These are phyloP conservation scores for Microcebus murinus DNA, from an alignment of 2,113 vertebrate species.

Conservation along the genomic window DNA sequence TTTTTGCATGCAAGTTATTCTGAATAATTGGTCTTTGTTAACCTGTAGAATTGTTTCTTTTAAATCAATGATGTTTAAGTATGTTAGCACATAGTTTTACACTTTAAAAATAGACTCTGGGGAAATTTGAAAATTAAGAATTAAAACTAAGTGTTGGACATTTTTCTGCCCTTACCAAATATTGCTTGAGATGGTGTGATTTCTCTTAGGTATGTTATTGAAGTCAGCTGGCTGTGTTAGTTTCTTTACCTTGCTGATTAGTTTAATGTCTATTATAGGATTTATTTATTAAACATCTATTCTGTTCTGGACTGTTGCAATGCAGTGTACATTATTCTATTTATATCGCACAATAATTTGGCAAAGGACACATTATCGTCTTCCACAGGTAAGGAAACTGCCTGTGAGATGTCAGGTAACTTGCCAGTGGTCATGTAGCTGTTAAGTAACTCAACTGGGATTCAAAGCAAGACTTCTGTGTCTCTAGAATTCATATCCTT, in stretches of 20 bases:
- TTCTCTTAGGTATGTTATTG: not conserved
- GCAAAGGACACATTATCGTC: not conserved
- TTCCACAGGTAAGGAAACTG: not conserved
- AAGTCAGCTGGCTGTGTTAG: not conserved
- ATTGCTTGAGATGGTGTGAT: conserved; percentile 21
- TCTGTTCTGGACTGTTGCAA: not conserved
- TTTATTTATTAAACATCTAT: not conserved
- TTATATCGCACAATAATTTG: not conserved
- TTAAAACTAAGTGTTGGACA: conserved; percentile 42
- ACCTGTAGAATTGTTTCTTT: conserved; percentile 49
- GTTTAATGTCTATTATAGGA: not conserved
- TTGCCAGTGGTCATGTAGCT: not conserved
- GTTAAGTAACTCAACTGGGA: not conserved
- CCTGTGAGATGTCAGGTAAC: not conserved
- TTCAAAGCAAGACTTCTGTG: not conserved
- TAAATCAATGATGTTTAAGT: conserved; percentile 10
- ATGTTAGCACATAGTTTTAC: conserved; percentile 57
- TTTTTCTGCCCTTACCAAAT: conserved; percentile 51
- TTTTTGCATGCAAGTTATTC: conserved; percentile 25
- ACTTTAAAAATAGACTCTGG: conserved; percentile 64
- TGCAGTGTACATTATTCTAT: not conserved
- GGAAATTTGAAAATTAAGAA: conserved; percentile 64
- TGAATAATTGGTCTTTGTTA: conserved; percentile 33
- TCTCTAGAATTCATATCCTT: not conserved
- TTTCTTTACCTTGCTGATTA: conserved; percentile 26